These are phyloP conservation scores for Pogona vitticeps DNA, from an alignment of 2,113 vertebrate genomes.

Conservation along the genomic window DNA sequence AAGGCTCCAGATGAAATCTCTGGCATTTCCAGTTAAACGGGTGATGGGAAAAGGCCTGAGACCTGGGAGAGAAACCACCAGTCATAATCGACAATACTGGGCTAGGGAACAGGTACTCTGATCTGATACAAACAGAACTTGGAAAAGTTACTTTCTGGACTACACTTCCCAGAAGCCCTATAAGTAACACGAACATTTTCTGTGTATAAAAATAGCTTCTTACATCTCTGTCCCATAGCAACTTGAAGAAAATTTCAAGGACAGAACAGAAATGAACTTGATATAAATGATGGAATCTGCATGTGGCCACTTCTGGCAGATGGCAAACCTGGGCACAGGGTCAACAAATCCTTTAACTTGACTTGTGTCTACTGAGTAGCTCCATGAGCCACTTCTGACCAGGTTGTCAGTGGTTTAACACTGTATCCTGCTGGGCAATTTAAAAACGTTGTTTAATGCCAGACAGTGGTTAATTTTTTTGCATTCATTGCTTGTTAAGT, in stretches of 20 bases:
- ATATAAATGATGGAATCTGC: background rate
- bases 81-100: no score
- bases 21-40: no score
- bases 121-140: no score
- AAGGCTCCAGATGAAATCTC: no score
- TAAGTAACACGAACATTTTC: no score
- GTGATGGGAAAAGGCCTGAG: no score
- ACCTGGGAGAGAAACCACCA: no score
- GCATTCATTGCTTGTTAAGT: background rate
- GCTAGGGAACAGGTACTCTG: no score
- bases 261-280: background rate
- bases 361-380: background rate
- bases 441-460: background rate
- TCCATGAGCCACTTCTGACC: background rate
- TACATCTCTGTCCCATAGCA: no score
- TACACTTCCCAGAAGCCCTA: no score
- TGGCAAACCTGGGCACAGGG: background rate
- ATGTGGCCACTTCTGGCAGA: background rate
- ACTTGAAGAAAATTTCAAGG: background rate
- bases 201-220: no score
- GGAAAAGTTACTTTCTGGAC: no score
- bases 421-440: background rate
- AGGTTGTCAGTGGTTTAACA: background rate
- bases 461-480: background rate
- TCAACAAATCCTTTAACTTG: background rate